These are phyloP conservation scores for Pangasius mekongensis DNA, from an alignment of 2,797 vertebrate genomes.

Conservation along the genomic window DNA sequence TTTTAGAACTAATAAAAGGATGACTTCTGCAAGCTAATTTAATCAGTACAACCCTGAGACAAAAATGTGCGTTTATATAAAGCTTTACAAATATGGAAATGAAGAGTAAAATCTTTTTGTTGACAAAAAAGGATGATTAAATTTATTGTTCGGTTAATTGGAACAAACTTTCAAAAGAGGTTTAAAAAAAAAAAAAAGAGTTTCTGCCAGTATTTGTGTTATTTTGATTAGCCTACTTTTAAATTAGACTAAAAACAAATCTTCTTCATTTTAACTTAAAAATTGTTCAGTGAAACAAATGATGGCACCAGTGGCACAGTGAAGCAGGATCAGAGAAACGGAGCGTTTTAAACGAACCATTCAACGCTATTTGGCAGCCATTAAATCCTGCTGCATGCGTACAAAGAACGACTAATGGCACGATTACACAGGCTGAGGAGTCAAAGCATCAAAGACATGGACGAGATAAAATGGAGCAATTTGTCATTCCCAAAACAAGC, in stretches of 20 bases:
- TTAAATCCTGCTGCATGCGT: conserved; percentile 28
- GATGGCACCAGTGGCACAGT: conserved; percentile 4
- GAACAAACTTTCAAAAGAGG: not conserved
- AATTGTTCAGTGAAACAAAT: conserved; percentile 23
- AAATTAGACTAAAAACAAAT: conserved; percentile 5
- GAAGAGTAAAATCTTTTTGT: not conserved
- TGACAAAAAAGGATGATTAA: not conserved
- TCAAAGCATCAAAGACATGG: conserved; percentile 41
- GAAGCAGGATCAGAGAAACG: conserved; percentile 23
- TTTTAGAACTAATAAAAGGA: not conserved
- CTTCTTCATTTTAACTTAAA: conserved; percentile 2
- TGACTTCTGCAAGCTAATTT: not conserved
- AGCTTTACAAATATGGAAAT: not conserved
- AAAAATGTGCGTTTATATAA: not conserved
- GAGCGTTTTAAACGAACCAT: conserved; percentile 22
- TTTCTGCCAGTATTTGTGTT: not conserved
- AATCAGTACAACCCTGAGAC: not conserved
- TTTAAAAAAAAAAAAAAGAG: not conserved
- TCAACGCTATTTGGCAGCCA: conserved; percentile 38
- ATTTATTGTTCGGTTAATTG: conserved; percentile 8
- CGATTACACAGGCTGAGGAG: conserved; percentile 38
- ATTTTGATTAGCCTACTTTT: conserved; percentile 8
- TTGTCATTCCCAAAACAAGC: conserved; percentile 25
- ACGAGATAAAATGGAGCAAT: conserved; percentile 34
- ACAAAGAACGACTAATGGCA: conserved; percentile 50